These are phyloP conservation scores for Automeris io DNA, from an alignment of 2,888 invertebrate genomes.

Conservation along the genomic window DNA sequence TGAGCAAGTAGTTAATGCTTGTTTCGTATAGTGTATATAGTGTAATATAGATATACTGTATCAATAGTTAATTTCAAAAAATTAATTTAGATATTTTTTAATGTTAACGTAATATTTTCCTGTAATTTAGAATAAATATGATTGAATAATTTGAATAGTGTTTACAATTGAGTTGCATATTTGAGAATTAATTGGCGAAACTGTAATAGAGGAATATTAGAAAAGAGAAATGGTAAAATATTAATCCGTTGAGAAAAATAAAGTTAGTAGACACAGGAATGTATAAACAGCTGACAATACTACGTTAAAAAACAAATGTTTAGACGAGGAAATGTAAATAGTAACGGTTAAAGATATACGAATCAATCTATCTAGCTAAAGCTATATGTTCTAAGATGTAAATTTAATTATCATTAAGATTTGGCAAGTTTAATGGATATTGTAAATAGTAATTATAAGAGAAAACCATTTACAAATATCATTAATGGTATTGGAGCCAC, in stretches of 20 bases:
- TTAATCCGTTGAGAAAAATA: constrained; percentile 35
- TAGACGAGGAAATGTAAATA: constrained; percentile 44
- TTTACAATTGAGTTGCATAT: constrained; percentile 10
- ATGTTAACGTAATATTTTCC: constrained; percentile 12
- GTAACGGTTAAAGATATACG: constrained; percentile 63
- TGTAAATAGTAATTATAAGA: constrained; percentile 52
- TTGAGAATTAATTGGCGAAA: constrained; percentile 21
- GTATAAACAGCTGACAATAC: constrained; percentile 73
- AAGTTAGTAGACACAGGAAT: constrained; percentile 53
- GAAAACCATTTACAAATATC: constrained; percentile 12
- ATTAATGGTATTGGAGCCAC: constrained; percentile 1
- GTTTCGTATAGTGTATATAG: constrained; percentile 68
- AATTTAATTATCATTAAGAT: constrained; percentile 48
- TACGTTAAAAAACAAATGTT: constrained; percentile 63
- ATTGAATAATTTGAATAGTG: constrained; percentile 8
- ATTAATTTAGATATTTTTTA: constrained; percentile 7
- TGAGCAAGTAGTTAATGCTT: constrained; percentile 62
- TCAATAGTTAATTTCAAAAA: constrained; percentile 9
- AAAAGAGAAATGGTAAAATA: constrained; percentile 23
- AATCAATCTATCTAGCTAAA: constrained; percentile 65
- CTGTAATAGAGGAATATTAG: constrained; percentile 28
- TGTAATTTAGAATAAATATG: not conserved
- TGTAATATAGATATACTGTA: constrained; percentile 44
- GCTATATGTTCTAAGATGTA: constrained; percentile 51
- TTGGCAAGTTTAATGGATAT: constrained; percentile 38